These are phyloP conservation scores for Stylophora pistillata DNA, from an alignment of 64 coral and sea anemone species.

Conservation along the genomic window DNA sequence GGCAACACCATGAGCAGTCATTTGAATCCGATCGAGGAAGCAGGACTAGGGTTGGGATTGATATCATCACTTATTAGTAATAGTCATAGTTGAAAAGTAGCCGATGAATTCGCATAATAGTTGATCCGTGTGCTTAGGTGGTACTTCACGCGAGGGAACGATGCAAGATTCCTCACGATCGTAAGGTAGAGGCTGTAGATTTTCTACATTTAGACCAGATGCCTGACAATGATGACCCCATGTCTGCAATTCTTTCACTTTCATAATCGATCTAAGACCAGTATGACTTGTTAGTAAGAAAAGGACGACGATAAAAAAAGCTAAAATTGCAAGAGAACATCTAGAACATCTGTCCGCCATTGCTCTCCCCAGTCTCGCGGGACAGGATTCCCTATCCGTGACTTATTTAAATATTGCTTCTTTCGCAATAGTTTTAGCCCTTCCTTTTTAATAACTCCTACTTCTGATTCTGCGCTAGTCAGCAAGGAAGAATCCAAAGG, in stretches of 20 bases:
- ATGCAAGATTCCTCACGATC: not conserved
- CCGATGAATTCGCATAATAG: constrained; percentile 4
- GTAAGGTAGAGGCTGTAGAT: no score
- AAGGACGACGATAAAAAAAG: no score
- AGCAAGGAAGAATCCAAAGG: no score
- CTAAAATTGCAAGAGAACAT: no score
- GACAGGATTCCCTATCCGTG: no score
- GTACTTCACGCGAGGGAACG: not conserved
- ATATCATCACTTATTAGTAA: not conserved
- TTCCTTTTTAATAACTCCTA: no score
- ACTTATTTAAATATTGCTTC: no score
- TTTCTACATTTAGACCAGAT: not conserved
- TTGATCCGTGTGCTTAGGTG: not conserved
- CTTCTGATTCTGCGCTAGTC: no score
- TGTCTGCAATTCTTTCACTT: constrained; percentile 12
- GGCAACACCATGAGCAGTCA: not conserved
- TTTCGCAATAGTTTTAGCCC: no score
- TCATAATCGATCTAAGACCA: constrained; percentile 15
- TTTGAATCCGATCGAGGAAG: not conserved
- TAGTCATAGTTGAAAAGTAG: not conserved
- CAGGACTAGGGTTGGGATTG: constrained; percentile 20
- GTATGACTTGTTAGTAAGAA: no score
- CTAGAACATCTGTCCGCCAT: no score
- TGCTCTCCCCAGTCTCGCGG: no score
- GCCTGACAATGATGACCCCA: not conserved